These are phyloP conservation scores for Leptinotarsa undecemlineata DNA, from an alignment of 1,140 invertebrate species.

Conservation along the genomic window DNA sequence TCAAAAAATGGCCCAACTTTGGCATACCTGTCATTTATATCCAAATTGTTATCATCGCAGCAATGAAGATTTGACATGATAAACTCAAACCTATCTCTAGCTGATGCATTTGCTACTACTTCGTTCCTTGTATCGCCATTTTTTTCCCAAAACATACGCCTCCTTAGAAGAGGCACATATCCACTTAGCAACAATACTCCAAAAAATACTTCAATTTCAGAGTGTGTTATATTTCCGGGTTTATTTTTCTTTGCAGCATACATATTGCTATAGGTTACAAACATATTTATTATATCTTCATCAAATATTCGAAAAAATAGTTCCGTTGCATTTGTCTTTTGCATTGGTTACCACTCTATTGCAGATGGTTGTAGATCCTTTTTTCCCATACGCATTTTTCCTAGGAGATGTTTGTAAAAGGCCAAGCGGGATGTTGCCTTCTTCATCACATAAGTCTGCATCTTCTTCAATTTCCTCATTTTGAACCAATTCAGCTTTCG, in stretches of 20 bases:
- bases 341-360: no score
- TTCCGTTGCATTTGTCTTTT: no score
- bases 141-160: slow-evolving; percentile 35
- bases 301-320: no score
- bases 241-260: slow-evolving; percentile 36
- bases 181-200: slow-evolving; percentile 21
- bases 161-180: not conserved
- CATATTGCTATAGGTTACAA: slow-evolving; percentile 22
- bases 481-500: not conserved
- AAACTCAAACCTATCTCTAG: slow-evolving; percentile 42
- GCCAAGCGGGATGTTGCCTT: no score
- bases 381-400: no score
- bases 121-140: slow-evolving; percentile 37
- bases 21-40: slow-evolving; percentile 35
- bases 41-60: slow-evolving; percentile 45
- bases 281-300: no score
- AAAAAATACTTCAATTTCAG: no score
- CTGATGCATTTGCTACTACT: slow-evolving; percentile 38
- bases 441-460: no score
- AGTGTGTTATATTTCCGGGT: slow-evolving; percentile 19
- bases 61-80: slow-evolving; percentile 45
- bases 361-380: no score
- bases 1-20: slow-evolving; percentile 19
- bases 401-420: no score
- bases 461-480: no score